Evolutionary conservation across 2,888 invertebrate genomes (phyloP), one percentile per base, ranked within the genome.

Genomic region (Scrobipalpa atriplicella): DNA sequence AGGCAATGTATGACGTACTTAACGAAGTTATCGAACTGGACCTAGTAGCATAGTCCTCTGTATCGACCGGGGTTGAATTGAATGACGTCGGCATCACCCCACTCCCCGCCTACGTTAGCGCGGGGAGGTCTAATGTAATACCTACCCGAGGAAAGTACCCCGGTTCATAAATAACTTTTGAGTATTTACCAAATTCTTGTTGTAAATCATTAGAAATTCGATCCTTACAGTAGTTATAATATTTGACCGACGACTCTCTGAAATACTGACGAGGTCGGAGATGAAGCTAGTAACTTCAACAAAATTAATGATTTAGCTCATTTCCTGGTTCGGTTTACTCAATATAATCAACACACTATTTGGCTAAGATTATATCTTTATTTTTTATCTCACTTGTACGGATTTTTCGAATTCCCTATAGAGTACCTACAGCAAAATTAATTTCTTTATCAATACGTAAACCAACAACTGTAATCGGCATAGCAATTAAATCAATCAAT

Each of bases 31-130:
- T 8, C 61, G 13, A 18, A 39, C 16, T 7, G 41, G 1, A 39
- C 41, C 47, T 19, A 63, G 52, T 63, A 16, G 52, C 51, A 52
- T 62, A 36, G 39, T 38, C 70, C 72, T 73, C 74, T 73, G 69
- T 80, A 85, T 85, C 78, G 85, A 84, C 82, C 84, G 74, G 64
- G 65, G 68, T 72, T 71, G 74, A 83, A 84, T 83, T n/a, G n/a
- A n/a, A n/a, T n/a, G n/a, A n/a, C n/a, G 78, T 38, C 60, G 58
- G 16, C 38, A 64, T 56, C 66, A 64, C 68, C 61, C 70, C 71
- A 66, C 65, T 43, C 64, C 58, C 63, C 67, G 39, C 65, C 62
- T 63, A 61, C 67, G 65, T 70, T 47, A 16, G 56, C 19, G 52
- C 21, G 70, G 68, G 68, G 72, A 68, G 62, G 69, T 70, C 70